A percentile compares a stretch with the other conserved stretches of the same genome.
Evolutionary conservation across 2,113 vertebrate genomes (phyloP).

Genomic region (Prunella fulvescens): DNA sequence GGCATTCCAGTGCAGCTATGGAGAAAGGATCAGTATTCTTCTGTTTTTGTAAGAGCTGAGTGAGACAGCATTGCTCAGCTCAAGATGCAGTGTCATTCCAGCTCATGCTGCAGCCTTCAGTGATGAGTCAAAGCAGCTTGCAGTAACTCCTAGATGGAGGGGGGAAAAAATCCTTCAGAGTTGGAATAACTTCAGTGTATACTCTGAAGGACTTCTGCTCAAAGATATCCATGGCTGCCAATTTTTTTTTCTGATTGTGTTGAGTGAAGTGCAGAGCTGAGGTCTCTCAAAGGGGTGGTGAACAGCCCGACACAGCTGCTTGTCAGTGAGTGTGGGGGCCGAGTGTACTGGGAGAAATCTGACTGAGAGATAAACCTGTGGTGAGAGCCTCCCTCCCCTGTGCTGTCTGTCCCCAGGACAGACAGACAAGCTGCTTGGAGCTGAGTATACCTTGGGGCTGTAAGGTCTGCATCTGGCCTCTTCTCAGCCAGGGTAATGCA

Average conservation of each 20-base stretch:
- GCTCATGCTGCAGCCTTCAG: not conserved
- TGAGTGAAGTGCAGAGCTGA: not conserved
- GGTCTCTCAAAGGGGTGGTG: not conserved
- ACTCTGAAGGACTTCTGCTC: not conserved
- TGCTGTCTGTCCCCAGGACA: not conserved
- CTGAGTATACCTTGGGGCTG: not conserved
- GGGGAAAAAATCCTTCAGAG: rapidly evolving
- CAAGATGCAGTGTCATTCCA: not conserved
- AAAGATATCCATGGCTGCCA: not conserved
- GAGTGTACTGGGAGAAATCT: not conserved
- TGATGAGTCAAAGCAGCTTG: not conserved
- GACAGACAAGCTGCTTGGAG: not conserved
- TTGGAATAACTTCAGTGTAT: not conserved
- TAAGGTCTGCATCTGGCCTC: not conserved
- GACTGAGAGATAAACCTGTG: not conserved
- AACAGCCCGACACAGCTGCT: not conserved
- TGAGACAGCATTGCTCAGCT: not conserved
- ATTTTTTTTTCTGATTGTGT: not conserved
- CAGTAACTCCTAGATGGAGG: not conserved
- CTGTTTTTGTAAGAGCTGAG: not conserved
- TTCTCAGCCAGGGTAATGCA: not conserved
- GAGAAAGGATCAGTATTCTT: not conserved
- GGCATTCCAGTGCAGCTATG: not conserved
- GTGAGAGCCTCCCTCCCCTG: not conserved
- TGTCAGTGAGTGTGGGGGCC: rapidly evolving